These are phyloP conservation scores for Melipona quadrifasciata DNA, from an alignment of 1,140 invertebrate genomes.

Conservation along the genomic window DNA sequence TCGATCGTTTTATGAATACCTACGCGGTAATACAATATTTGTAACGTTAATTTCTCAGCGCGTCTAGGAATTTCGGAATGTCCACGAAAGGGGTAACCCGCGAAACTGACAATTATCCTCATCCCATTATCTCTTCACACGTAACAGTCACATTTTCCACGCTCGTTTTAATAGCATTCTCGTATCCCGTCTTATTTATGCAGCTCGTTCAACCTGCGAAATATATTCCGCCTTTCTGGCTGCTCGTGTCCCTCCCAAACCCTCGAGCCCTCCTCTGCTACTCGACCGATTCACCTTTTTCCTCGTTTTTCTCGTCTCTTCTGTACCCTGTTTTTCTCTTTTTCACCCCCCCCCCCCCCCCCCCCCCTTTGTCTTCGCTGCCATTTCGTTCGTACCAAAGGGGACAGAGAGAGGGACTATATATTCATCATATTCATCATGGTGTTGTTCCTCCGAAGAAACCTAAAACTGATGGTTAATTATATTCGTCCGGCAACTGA, in stretches of 20 bases:
- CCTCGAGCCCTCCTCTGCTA: background rate
- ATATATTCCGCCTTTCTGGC: slow-evolving; percentile 54
- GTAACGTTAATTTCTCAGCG: too few relatives aligned
- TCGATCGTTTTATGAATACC: too few relatives aligned
- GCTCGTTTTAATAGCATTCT: background rate
- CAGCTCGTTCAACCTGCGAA: slow-evolving; percentile 27
- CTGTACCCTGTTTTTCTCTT: background rate
- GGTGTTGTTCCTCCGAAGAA: slow-evolving; percentile 73
- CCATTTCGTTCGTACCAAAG: background rate
- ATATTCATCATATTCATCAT: slow-evolving; percentile 11
- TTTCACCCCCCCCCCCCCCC: background rate
- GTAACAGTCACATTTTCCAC: background rate
- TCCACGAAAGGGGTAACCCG: background rate
- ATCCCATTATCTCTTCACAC: background rate
- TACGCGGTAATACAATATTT: too few relatives aligned
- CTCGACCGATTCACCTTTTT: slow-evolving; percentile 23
- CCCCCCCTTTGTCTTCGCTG: too few relatives aligned
- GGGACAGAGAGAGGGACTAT: background rate
- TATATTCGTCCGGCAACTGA: slow-evolving; percentile 76
- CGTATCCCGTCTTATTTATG: slow-evolving; percentile 30
- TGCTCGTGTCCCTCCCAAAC: slow-evolving; percentile 30
- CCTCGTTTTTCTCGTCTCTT: slow-evolving; percentile 15
- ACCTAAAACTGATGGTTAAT: slow-evolving; percentile 82
- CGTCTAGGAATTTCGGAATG: too few relatives aligned
- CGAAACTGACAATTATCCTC: slow-evolving; percentile 12